Base-by-base conservation (phyloP, 1,140 invertebrate species). In the Streblospio benedicti region DNA sequence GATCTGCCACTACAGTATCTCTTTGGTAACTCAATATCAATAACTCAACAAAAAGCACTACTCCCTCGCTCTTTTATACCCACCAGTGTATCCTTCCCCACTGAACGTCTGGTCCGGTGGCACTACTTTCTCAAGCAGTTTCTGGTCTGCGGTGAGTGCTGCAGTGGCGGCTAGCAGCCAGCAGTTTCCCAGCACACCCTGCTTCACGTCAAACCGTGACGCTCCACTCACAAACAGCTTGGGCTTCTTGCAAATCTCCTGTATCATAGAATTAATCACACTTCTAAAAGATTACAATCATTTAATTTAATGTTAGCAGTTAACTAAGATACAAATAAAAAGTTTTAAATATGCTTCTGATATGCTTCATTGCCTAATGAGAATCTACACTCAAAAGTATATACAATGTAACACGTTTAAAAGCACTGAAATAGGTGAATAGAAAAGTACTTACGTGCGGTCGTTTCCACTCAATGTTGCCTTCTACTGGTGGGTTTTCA, bases 121-220 rank as follows among this genome's bases (percentile, higher is more conserved):
- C 31, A 98, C 92, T 55, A 98, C 90, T 81, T 92, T 88, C 74
- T 89, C 86, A 76, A 98, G 96, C 49, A 97, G 81, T 50, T 93
- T 83, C 47, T 86, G 82, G 72, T 92, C 87, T 63, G 97, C 82
- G 0, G 94, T 97, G 27, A 99, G 80, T 77, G 96, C 97, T 3
- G 93, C 93, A 0, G 95, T 86, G 32, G 95, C 95, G 25, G 95
- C 94, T 63, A 98, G 76, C 0, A 99, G 79, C 95, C 95, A 98
- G 74, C 95, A 98, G 75, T 99, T 93, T 47, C 94, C 84, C 0
- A 99, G 79, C 80, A 95, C 91, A 60, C 95, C 95, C 79, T 99
- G 95, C 64, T 93, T 89, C 0, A 98, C 90, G 80, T 98, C 95
- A 80, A 98, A 98, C 64, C 95, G 82, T 16, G 90, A 91, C 72